These are phyloP conservation scores for Pharmacophagus antenor DNA, from an alignment of 2,888 invertebrate species.

Conservation along the genomic window DNA sequence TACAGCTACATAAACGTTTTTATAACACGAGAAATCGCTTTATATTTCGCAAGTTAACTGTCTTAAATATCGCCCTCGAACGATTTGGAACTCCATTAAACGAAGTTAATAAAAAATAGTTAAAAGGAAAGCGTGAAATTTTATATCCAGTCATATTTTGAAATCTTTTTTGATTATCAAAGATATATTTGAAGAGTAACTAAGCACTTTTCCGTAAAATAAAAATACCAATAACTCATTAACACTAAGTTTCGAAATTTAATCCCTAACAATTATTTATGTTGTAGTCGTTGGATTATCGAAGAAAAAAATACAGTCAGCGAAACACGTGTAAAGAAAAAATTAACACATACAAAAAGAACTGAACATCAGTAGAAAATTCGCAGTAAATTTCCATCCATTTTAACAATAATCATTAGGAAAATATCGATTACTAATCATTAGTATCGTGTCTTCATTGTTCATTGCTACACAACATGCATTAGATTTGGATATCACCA, in stretches of 20 bases:
- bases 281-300: too few species aligned
- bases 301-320: too few species aligned
- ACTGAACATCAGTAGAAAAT: not conserved
- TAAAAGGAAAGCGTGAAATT: too few species aligned
- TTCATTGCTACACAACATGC: constrained; percentile 26
- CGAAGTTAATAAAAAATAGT: not conserved
- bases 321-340: too few species aligned
- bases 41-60: constrained; percentile 11
- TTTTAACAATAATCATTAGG: constrained; percentile 8
- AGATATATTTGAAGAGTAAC: not conserved
- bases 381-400: not conserved
- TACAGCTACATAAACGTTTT: constrained; percentile 13
- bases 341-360: not conserved
- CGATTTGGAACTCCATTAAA: constrained; percentile 3
- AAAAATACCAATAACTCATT: not conserved
- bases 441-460: constrained; percentile 9
- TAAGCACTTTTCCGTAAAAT: not conserved
- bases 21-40: constrained; percentile 24
- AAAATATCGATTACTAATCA: constrained; percentile 23
- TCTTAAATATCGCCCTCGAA: constrained; percentile 12
- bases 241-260: not conserved
- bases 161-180: too few species aligned
- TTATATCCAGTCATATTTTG: too few species aligned
- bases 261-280: not conserved
- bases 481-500: constrained; percentile 17